Conservation (phyloP, 30 jellyfish, hydroid and myxozoan species). For the Aurelia coerulea region DNA sequence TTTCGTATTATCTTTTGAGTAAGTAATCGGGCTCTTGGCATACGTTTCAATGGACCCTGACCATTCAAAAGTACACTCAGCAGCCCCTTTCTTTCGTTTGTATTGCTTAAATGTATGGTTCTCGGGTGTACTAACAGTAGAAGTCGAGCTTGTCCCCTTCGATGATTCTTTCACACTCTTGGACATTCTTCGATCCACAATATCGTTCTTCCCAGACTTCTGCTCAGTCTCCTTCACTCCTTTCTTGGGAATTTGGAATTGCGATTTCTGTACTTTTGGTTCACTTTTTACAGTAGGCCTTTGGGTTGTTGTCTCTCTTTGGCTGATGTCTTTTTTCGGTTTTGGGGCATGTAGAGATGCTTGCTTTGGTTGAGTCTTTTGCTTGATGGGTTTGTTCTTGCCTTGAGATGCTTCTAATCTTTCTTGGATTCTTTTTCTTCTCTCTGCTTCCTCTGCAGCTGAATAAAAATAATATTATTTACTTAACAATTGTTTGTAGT, state of each 20-base stretch:
- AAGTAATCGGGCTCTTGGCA: neutral
- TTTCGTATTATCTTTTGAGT: neutral
- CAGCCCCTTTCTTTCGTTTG: constrained; percentile 19
- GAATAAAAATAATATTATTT: neutral
- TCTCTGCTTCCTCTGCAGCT: constrained; percentile 81
- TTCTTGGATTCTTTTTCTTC: constrained; percentile 67
- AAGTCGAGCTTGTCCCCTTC: neutral
- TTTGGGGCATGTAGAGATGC: neutral
- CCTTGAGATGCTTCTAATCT: constrained; percentile 63
- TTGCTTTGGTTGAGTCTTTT: neutral
- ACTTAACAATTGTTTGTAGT: too few relatives aligned
- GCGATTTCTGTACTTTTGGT: neutral
- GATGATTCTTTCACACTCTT: constrained; percentile 6
- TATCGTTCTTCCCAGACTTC: neutral
- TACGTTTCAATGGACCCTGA: constrained; percentile 33
- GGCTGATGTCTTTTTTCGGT: neutral
- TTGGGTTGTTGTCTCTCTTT: neutral
- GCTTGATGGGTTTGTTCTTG: constrained; percentile 22
- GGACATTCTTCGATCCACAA: neutral
- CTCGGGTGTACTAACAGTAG: neutral
- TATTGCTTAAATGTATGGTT: constrained; percentile 15
- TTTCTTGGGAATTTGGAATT: neutral
- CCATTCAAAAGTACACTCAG: constrained; percentile 55
- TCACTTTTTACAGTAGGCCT: neutral
- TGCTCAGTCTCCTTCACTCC: neutral